Conservation (phyloP, 2,888 invertebrate species). For the Rutpela maculata region DNA sequence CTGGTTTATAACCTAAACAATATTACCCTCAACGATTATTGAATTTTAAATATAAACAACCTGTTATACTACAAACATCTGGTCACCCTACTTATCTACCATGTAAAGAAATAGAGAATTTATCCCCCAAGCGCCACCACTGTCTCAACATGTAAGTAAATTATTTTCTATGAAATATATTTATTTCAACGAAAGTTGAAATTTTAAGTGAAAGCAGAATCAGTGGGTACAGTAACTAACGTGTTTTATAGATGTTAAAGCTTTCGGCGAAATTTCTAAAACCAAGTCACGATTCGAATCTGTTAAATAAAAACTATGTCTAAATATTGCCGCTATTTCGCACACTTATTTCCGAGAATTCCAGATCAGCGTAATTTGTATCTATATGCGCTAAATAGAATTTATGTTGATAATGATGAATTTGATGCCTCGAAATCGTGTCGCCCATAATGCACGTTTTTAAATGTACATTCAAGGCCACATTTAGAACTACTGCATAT, state of each 20-base stretch:
- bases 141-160: conserved; percentile 3
- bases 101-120: too few species aligned
- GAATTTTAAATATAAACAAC: too few species aligned
- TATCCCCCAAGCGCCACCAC: background rate
- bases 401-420: conserved; percentile 46
- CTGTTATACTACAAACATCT: too few species aligned
- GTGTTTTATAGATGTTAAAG: conserved; percentile 55
- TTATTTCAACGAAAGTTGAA: conserved; percentile 40
- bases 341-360: conserved; percentile 44
- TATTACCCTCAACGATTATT: too few species aligned
- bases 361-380: conserved; percentile 49
- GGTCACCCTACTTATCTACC: too few species aligned
- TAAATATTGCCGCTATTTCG: conserved; percentile 37
- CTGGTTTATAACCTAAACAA: too few species aligned
- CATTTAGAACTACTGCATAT: conserved; percentile 40
- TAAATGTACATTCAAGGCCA: conserved; percentile 43
- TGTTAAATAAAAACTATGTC: conserved; percentile 36
- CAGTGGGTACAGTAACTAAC: conserved; percentile 44
- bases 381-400: conserved; percentile 39
- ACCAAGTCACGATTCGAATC: conserved; percentile 62
- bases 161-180: conserved; percentile 28
- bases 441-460: conserved; percentile 44
- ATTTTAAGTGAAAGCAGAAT: conserved; percentile 41
- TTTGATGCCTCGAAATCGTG: conserved; percentile 49
- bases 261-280: conserved; percentile 68